Evolutionary conservation across 2,888 invertebrate genomes (phyloP).

Genomic region (Chymomyza procnemis): DNA sequence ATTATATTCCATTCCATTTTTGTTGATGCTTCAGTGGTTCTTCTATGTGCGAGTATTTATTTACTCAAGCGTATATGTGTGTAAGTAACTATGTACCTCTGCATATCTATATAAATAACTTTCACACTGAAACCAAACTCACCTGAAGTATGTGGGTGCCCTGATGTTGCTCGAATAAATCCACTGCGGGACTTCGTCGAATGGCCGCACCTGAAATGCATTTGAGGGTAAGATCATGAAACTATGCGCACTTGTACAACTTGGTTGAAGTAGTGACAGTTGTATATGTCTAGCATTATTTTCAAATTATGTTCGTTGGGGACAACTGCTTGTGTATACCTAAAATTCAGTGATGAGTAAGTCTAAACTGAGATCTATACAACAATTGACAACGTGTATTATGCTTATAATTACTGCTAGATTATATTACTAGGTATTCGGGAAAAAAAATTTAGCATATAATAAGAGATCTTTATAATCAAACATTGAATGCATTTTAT

Average conservation of each 20-base stretch:
- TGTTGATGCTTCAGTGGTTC: background rate
- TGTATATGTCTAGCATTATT: too few relatives aligned
- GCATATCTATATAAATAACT: background rate
- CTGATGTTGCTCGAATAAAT: constrained; percentile 96
- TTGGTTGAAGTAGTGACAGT: too few relatives aligned
- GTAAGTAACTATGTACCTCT: too few relatives aligned
- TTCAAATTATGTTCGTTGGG: background rate
- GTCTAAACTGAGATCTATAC: too few relatives aligned
- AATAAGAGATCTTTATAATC: too few relatives aligned
- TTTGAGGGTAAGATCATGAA: background rate
- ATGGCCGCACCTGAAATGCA: constrained; percentile 85
- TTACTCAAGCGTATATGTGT: background rate
- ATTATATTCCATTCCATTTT: background rate
- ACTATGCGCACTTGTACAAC: constrained; percentile 1
- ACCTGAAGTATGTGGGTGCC: constrained; percentile 99
- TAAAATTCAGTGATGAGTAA: too few relatives aligned
- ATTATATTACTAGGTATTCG: too few relatives aligned
- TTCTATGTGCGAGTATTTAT: background rate
- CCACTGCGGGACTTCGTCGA: constrained; percentile 86
- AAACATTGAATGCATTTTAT: too few relatives aligned
- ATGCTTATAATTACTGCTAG: too few relatives aligned
- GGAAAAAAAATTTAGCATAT: too few relatives aligned
- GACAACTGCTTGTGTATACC: too few relatives aligned
- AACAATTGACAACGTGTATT: too few relatives aligned
- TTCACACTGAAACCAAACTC: constrained; percentile 47